A percentile compares a stretch with the other conserved stretches of the same genome.
These are phyloP conservation scores for Prunella fulvescens DNA, from an alignment of 2,113 vertebrate species.

Conservation along the genomic window DNA sequence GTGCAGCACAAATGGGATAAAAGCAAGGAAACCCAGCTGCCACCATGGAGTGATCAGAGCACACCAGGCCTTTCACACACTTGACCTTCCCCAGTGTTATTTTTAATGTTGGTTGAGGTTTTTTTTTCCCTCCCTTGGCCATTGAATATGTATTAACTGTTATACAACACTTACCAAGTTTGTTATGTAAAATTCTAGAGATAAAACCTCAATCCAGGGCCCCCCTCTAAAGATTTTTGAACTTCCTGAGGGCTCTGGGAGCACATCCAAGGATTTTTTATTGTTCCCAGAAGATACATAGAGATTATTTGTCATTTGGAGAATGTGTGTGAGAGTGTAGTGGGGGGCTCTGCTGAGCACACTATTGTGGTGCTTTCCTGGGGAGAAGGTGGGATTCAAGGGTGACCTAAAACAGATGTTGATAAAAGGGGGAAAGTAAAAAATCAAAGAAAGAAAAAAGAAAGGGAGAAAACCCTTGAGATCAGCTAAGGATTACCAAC, in stretches of 20 bases:
- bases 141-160: conserved; percentile 65
- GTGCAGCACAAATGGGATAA: not conserved
- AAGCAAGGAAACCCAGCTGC: not conserved
- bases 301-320: conserved; percentile 34
- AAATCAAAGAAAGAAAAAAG: not conserved
- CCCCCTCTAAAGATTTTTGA: conserved; percentile 30
- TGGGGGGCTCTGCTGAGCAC: not conserved
- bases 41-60: not conserved
- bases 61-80: conserved; percentile 18
- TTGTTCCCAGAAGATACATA: conserved; percentile 21
- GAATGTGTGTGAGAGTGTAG: not conserved
- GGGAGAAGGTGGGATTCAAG: conserved; percentile 36
- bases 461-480: not conserved
- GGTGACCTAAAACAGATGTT: conserved; percentile 54
- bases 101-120: not conserved
- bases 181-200: conserved; percentile 46
- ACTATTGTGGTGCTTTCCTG: conserved; percentile 21
- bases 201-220: conserved; percentile 40
- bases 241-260: conserved; percentile 50
- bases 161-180: conserved; percentile 50
- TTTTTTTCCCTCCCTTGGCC: not conserved
- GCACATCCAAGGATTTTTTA: conserved; percentile 46
- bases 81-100: conserved; percentile 37
- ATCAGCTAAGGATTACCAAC: not conserved
- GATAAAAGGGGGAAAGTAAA: not conserved